Conservation (phyloP, 2,113 vertebrate genomes). For the Hydrochoerus hydrochaeris region DNA sequence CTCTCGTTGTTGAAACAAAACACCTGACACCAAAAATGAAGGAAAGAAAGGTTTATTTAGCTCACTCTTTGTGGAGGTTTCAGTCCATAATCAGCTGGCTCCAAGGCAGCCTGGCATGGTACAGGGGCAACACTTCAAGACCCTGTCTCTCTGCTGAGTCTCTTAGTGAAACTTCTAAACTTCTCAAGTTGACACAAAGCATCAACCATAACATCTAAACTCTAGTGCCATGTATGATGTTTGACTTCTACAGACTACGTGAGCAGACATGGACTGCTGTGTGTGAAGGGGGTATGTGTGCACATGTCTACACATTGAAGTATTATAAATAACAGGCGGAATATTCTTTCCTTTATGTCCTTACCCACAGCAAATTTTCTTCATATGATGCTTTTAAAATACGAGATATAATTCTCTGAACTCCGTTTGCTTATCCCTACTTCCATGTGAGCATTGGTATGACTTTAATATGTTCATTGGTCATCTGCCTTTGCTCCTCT, state of each 20-base stretch:
- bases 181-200: too few species aligned
- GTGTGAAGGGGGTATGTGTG: too few species aligned
- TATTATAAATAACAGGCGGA: background rate
- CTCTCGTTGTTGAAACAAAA: too few species aligned
- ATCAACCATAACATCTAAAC: background rate
- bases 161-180: too few species aligned
- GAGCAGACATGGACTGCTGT: background rate
- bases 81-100: too few species aligned
- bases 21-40: too few species aligned
- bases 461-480: background rate
- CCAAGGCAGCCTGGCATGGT: too few species aligned
- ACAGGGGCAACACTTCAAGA: too few species aligned
- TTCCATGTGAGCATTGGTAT: accelerated
- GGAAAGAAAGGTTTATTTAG: too few species aligned
- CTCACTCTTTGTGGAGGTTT: too few species aligned
- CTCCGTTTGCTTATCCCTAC: background rate
- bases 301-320: background rate
- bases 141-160: too few species aligned
- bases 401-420: background rate
- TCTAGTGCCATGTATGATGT: background rate
- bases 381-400: background rate
- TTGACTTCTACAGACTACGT: background rate
- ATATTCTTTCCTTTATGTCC: background rate
- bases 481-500: background rate
- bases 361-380: background rate